Base-by-base conservation (phyloP, 2,888 invertebrate genomes). In the Diabrotica balteata region DNA sequence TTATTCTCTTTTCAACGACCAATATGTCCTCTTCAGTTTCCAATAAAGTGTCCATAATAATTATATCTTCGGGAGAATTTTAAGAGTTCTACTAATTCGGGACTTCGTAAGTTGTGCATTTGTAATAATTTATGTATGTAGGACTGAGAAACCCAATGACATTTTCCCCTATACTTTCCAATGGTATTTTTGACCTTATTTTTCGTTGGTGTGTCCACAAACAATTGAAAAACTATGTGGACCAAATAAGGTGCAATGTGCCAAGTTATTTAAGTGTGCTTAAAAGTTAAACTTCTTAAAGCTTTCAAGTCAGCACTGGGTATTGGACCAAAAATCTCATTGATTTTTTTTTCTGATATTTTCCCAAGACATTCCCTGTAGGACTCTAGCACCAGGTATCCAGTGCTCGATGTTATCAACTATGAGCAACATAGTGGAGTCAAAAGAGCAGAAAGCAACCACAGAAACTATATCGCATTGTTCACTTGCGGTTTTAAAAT, bases 151-250 rank as follows among this genome's bases (percentile, higher is more conserved):
- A 78, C 73, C 83, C 83, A 83, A 53, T 78, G 75, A 49, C 80
- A 60, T 75, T 81, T 81, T 50, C 80, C 81, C 49, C 80, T 76
- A 67, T 79, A 82, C 81, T 77, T 80, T 71, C 80, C 82, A 69
- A 76, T 74, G 6, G 79, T 77, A 59, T 66, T 77, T 71, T 80
- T 81, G 0, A 78, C 75, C 68, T 78, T 79, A 54, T 78, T 80
- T 68, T 81, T 82, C 22, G 71, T 69, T 5, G 76, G 76, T 8
- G 65, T 59, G 53, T 76, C 75, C 6, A 81, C 73, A n/a, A 62
- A 66, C 6, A 79, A 17, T n/a, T 71, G 70, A 66, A 78, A 82
- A 44, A 81, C 74, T 49, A 77, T 77, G 63, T 83, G 81, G n/a
- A 76, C 71, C 11, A 81, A 32, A 46, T 63, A 71, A 32, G 69